Evolutionary conservation across 1,140 invertebrate species (phyloP).

Genomic region (Polypedilum pembai): DNA sequence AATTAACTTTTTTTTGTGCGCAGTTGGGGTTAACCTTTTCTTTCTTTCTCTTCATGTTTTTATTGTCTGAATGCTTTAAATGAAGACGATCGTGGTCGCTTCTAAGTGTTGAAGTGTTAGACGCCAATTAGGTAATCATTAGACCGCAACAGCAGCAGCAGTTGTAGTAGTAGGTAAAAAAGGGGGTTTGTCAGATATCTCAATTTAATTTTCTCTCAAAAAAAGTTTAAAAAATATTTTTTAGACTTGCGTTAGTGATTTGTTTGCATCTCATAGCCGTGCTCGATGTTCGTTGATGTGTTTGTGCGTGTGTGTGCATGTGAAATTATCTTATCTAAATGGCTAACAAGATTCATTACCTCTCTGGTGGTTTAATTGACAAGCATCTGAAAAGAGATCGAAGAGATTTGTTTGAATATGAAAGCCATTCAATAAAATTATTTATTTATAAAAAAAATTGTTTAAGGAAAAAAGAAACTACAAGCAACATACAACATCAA

Average conservation of each 20-base stretch:
- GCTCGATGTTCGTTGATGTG: slow-evolving; percentile 1
- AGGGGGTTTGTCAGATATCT: not conserved
- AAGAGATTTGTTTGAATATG: slow-evolving; percentile 32
- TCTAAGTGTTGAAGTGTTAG: slow-evolving; percentile 15
- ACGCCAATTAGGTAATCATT: slow-evolving; percentile 26
- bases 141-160: slow-evolving; percentile 10
- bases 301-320: not conserved
- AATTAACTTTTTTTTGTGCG: slow-evolving; percentile 1
- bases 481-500: slow-evolving; percentile 24
- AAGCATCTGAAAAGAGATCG: slow-evolving; percentile 52
- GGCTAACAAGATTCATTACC: slow-evolving; percentile 45
- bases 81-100: not conserved
- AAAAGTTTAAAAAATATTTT: not conserved
- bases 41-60: no score
- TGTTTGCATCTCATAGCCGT: not conserved
- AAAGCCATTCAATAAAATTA: slow-evolving; percentile 28
- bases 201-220: not conserved
- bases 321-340: slow-evolving; percentile 6
- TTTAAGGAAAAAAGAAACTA: not conserved
- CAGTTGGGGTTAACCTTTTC: not conserved
- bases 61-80: not conserved
- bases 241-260: not conserved
- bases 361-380: slow-evolving; percentile 61
- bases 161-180: not conserved
- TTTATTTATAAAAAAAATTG: slow-evolving; percentile 18